Evolutionary conservation across 2,113 vertebrate species (phyloP), one percentile per base, ranked within the genome.

Genomic region (Neodon shergylaensis): DNA sequence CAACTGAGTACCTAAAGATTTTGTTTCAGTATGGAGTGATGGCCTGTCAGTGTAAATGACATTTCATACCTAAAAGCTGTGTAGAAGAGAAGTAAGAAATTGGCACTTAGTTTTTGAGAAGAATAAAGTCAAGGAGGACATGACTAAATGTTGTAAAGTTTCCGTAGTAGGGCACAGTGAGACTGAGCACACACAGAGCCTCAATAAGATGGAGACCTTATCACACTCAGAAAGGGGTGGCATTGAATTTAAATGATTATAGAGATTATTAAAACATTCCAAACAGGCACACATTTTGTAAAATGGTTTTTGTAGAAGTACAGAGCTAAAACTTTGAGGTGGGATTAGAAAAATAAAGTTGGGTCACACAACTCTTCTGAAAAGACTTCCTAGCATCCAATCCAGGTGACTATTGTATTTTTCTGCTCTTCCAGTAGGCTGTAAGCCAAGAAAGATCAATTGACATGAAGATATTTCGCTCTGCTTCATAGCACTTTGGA

Each of bases 231-330:
- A 87, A 95, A 13, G 12, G 1, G 26, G 70, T 82, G 33, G 1
- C 9, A 61, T 87, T 94, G 65, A 44, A 86, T 66, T 90, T 1
- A 87, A 89, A 93, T 88, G 26, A n/a, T 94, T 47, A 22, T 49
- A 5, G 16, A 19, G 17, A 72, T 42, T 73, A 73, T 42, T 90
- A 78, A 63, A 77, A 61, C n/a, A 89, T 72, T 78, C 36, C 58
- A 47, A 28, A 58, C 0, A 88, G n/a, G 70, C 24, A 52, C 39
- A 12, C 3, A 52, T 54, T 70, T 72, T 54, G 4, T 12, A 12
- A 39, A n/a, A 66, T 70, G 0, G 44, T 84, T 94, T 94, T 68
- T 42, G 58, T 17, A 81, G 86, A 36, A 94, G 9, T 22, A 9
- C 11, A 24, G 39, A 73, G 9, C 33, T 94, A 81, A 93, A 58